These are phyloP conservation scores for Pogonognathellus flavescens DNA, from an alignment of 1,140 invertebrate genomes.

Conservation along the genomic window DNA sequence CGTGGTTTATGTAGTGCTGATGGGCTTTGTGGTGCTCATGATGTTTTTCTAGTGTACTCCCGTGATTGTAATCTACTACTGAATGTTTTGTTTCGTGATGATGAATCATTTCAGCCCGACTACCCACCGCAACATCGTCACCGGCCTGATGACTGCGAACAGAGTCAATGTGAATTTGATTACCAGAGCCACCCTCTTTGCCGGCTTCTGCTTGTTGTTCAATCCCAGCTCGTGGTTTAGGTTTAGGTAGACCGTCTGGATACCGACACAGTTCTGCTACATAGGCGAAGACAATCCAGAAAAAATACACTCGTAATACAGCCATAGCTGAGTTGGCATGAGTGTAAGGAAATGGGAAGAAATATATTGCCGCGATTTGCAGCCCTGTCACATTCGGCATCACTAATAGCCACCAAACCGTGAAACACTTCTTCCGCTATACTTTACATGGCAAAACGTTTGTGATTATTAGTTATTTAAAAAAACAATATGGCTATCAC, in stretches of 20 bases:
- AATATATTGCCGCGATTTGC: slow-evolving; percentile 41
- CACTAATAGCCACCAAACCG: slow-evolving; percentile 7
- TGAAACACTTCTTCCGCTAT: slow-evolving; percentile 17
- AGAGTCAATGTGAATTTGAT: background rate
- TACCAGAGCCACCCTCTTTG: background rate
- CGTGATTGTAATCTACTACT: background rate
- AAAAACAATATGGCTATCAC: no score
- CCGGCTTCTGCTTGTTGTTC: background rate
- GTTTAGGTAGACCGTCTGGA: slow-evolving; percentile 6
- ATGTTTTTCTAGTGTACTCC: background rate
- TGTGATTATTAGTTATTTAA: no score
- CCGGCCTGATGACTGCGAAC: background rate
- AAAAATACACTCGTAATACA: background rate
- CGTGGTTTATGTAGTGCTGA: background rate
- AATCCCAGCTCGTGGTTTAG: background rate
- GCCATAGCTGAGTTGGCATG: slow-evolving; percentile 27
- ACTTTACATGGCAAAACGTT: slow-evolving; percentile 19
- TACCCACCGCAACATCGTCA: background rate
- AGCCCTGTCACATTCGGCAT: slow-evolving; percentile 36
- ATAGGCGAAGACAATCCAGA: slow-evolving; percentile 20
- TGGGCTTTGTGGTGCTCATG: background rate
- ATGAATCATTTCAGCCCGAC: background rate
- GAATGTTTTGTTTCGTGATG: background rate
- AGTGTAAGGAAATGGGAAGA: slow-evolving; percentile 19
- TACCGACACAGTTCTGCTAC: background rate